These are phyloP conservation scores for Lysiphlebus fabarum DNA, from an alignment of 1,140 invertebrate species.

Conservation along the genomic window DNA sequence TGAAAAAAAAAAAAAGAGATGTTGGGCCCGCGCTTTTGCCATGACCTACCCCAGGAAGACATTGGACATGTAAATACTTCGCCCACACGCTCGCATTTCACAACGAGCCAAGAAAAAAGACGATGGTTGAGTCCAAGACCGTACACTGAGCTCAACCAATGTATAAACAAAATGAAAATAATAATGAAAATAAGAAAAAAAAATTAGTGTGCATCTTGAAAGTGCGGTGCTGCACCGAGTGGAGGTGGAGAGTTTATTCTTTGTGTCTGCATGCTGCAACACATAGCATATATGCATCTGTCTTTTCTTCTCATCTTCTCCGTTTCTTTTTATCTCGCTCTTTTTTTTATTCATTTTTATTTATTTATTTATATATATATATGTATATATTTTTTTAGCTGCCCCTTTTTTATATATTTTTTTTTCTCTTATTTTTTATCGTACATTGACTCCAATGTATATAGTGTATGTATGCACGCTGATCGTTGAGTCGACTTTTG, in stretches of 20 bases:
- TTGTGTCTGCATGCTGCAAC: conserved; percentile 14
- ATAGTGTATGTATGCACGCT: conserved; percentile 5
- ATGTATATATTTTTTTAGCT: background rate
- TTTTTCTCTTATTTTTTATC: conserved; percentile 25
- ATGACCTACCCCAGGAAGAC: conserved; percentile 29
- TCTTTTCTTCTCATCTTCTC: no score
- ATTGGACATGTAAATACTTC: conserved; percentile 18
- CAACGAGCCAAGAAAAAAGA: background rate
- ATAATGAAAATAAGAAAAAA: conserved; percentile 10
- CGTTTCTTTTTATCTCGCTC: background rate
- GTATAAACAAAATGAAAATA: background rate
- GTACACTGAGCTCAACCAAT: no score
- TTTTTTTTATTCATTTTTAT: conserved; percentile 11
- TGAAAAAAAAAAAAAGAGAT: background rate
- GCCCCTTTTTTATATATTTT: conserved; percentile 6
- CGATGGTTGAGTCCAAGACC: background rate
- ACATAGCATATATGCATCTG: conserved; percentile 14
- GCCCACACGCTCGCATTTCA: conserved; percentile 25
- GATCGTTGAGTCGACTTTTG: conserved; percentile 22
- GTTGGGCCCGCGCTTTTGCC: conserved; percentile 15
- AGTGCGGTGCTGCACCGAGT: conserved; percentile 7
- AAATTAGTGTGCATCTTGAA: background rate
- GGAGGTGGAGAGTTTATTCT: conserved; percentile 25
- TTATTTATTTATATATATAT: no score
- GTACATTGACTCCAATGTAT: conserved; percentile 27